Percentiles rank a stretch among this genome's conserved stretches.
phyloP scores from a whole-genome alignment of 2,797 vertebrate species.

The Halcyon badia region DNA sequence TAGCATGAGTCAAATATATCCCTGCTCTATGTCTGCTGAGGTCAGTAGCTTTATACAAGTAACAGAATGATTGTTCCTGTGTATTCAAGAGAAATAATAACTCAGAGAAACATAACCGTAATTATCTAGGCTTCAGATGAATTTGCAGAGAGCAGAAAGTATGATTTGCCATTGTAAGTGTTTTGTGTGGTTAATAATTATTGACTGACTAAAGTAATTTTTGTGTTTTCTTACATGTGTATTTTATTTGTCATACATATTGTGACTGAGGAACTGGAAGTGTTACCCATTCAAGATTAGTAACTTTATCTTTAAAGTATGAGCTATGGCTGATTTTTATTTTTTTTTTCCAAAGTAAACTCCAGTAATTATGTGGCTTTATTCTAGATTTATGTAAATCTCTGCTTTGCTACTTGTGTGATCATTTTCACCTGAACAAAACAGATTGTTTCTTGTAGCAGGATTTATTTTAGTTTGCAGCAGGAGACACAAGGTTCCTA shows the following conservation, averaged over 20 bases:
- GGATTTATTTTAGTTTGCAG: background rate
- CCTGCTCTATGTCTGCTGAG: background rate
- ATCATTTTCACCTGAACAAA: slow-evolving; percentile 32
- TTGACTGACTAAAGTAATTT: slow-evolving; percentile 60
- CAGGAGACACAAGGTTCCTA: background rate
- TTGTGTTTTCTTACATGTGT: slow-evolving; percentile 54
- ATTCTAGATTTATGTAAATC: slow-evolving; percentile 28
- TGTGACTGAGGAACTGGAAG: slow-evolving; percentile 68
- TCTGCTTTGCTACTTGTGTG: slow-evolving; percentile 20
- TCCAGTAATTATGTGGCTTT: slow-evolving; percentile 19
- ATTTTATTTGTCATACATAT: slow-evolving; percentile 64
- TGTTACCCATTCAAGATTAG: slow-evolving; percentile 48
- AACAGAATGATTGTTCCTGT: slow-evolving; percentile 24
- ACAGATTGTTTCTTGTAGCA: background rate
- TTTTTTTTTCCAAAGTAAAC: slow-evolving; percentile 5
- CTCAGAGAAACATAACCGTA: slow-evolving; percentile 10
- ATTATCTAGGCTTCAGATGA: slow-evolving; percentile 29
- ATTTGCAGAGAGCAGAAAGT: slow-evolving; percentile 62
- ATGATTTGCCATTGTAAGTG: slow-evolving; percentile 36
- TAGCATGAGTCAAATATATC: slow-evolving; percentile 34
- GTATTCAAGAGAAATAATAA: slow-evolving; percentile 27
- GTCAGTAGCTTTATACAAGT: slow-evolving; percentile 7
- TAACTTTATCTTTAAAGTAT: slow-evolving; percentile 28
- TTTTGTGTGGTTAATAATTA: slow-evolving; percentile 72
- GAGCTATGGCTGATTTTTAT: background rate